These are phyloP conservation scores for Nymphicus hollandicus DNA, from an alignment of 2,113 vertebrate genomes.

Conservation along the genomic window DNA sequence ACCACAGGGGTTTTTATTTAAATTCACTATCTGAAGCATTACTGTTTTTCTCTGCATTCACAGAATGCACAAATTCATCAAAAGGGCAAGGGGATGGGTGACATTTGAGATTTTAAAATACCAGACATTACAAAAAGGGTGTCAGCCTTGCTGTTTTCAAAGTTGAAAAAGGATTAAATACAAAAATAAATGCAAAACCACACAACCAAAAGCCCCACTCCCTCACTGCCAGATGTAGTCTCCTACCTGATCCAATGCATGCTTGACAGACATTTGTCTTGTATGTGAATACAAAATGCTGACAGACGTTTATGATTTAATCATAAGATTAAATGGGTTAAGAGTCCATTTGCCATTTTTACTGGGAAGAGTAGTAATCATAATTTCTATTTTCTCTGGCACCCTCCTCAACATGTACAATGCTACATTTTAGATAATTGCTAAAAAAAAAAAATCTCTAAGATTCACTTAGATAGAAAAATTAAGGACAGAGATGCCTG, in stretches of 20 bases:
- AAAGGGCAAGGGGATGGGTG: not conserved
- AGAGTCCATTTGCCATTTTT: not conserved
- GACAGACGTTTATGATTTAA: not conserved
- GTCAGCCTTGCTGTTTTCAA: not conserved
- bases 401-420: not conserved
- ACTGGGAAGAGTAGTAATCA: not conserved
- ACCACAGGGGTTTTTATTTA: not conserved
- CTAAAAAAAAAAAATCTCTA: not conserved
- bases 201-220: not conserved
- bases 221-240: not conserved
- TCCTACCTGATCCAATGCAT: not conserved
- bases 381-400: not conserved
- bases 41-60: not conserved
- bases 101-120: not conserved
- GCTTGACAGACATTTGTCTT: not conserved
- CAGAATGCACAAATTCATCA: not conserved
- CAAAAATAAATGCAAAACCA: not conserved
- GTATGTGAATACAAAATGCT: not conserved
- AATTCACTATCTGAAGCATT: not conserved
- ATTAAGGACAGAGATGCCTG: not conserved
- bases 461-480: not conserved
- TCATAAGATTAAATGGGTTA: not conserved
- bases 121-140: not conserved
- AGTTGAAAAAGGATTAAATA: not conserved
- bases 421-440: not conserved